Base-by-base conservation (phyloP, 2,888 invertebrate genomes). In the Zhengitettix transpicula region DNA sequence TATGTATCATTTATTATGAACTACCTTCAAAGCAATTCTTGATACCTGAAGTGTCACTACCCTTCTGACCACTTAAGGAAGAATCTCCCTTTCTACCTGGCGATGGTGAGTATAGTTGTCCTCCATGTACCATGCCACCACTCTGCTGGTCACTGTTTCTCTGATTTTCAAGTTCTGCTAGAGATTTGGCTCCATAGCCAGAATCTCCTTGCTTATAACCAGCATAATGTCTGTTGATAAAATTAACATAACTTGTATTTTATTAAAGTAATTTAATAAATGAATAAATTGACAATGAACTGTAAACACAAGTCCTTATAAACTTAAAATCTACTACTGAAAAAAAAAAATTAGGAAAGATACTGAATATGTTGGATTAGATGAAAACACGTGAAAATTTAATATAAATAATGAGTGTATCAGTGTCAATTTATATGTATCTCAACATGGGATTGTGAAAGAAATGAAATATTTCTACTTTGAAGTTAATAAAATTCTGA, bases 151-250 rank as follows among this genome's bases (percentile, higher is more conserved):
- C 66, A 55, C 66, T 67, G 60, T 69, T 70, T 14, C 68, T 64
- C 60, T 68, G 67, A 60, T 70, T 70, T 63, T 70, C 68, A 52
- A 70, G 61, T 60, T 70, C 71, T 16, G 69, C 68, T 55, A 70
- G 61, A 14, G 68, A 67, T 62, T 69, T 69, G 11, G 67, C 66
- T 11, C 64, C 61, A 42, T 61, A 64, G 40, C 65, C 65, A 5
- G 66, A 63, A 58, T 66, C 66, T 40, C 65, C 67, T 53, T 65
- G 66, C 62, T 67, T 67, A 62, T 68, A 68, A 28, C 67, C 66
- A 44, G 66, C 62, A 58, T 66, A 66, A 56, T 63, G 64, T 60
- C 67, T 67, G 62, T 28, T 28, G 28, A 28, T 7, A 28, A 28
- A 2, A 28, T 28, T 28, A 28, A 28, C 7, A 28, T 28, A 5